These are phyloP conservation scores for Chaetodon trifasciatus DNA, from an alignment of 2,797 vertebrate genomes.

Conservation along the genomic window DNA sequence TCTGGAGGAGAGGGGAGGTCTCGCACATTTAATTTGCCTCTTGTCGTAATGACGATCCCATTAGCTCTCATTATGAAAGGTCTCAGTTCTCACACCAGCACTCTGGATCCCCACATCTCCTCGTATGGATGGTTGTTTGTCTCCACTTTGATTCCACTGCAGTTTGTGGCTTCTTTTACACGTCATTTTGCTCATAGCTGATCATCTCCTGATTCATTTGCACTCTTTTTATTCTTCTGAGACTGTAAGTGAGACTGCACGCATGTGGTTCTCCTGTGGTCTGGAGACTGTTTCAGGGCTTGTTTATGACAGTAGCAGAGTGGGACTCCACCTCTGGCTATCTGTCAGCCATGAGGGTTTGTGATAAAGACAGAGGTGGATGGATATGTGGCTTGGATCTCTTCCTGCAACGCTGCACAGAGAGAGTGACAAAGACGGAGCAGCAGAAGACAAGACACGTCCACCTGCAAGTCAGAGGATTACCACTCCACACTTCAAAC, in stretches of 20 bases:
- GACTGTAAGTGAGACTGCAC: not conserved
- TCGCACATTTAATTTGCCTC: conserved; percentile 52
- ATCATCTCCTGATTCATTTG: not conserved
- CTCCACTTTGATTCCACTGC: not conserved
- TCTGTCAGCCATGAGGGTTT: conserved; percentile 38
- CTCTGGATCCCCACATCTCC: conserved; percentile 21
- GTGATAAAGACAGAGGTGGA: conserved; percentile 47
- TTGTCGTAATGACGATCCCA: conserved; percentile 48
- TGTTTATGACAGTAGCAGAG: conserved; percentile 27
- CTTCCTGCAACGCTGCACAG: conserved; percentile 27
- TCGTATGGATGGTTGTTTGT: not conserved
- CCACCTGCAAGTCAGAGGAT: conserved; percentile 31
- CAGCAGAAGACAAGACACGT: conserved; percentile 31
- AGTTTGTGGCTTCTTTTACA: not conserved
- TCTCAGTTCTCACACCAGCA: conserved; percentile 55
- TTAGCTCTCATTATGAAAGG: conserved; percentile 62
- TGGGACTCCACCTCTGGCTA: conserved; percentile 65
- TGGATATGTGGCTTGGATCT: conserved; percentile 42
- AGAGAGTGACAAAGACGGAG: conserved; percentile 39
- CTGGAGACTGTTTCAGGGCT: conserved; percentile 42
- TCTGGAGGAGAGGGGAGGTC: conserved; percentile 43
- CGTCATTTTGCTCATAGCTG: not conserved
- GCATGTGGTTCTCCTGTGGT: not conserved
- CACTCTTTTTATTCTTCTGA: not conserved
- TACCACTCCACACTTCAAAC: conserved; percentile 12